phyloP scores from a whole-genome alignment of 2,888 invertebrate genomes.

The Aleiodes leptofemur region DNA sequence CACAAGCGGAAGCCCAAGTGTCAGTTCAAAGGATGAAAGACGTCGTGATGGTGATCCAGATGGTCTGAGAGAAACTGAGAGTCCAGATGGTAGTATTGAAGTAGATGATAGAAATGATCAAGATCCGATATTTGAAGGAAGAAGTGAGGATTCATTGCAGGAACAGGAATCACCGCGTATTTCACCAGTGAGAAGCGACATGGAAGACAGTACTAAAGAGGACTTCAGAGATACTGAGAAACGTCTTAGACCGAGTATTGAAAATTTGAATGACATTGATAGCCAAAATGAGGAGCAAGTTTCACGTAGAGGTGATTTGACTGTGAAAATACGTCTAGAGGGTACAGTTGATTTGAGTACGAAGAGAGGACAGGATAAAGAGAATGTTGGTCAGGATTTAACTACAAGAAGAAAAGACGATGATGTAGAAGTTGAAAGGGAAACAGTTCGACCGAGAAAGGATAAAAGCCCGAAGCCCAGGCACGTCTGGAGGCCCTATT shows the following conservation, averaged over 20 bases:
- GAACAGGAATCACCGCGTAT: slow-evolving; percentile 68
- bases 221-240: slow-evolving; percentile 61
- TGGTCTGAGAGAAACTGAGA: slow-evolving; percentile 61
- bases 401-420: slow-evolving; percentile 68
- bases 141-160: slow-evolving; percentile 69
- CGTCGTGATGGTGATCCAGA: slow-evolving; percentile 49
- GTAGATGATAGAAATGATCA: slow-evolving; percentile 71
- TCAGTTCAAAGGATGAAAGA: slow-evolving; percentile 63
- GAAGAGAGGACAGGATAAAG: slow-evolving; percentile 69
- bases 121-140: slow-evolving; percentile 62
- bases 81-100: slow-evolving; percentile 73
- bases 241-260: slow-evolving; percentile 66
- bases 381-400: slow-evolving; percentile 72
- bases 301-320: slow-evolving; percentile 60
- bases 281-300: slow-evolving; percentile 59
- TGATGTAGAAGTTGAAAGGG: slow-evolving; percentile 66
- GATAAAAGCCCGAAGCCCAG: slow-evolving; percentile 72
- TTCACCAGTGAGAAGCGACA: slow-evolving; percentile 63
- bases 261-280: slow-evolving; percentile 68
- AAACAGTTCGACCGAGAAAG: slow-evolving; percentile 65
- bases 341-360: slow-evolving; percentile 72
- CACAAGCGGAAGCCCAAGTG: slow-evolving; percentile 67
- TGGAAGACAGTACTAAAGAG: slow-evolving; percentile 62
- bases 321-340: slow-evolving; percentile 70
- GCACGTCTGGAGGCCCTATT: slow-evolving; percentile 74